Evolutionary conservation across 1,140 invertebrate genomes (phyloP), one percentile per base, ranked within the genome.

Genomic region (Protaetia brevitarsis): DNA sequence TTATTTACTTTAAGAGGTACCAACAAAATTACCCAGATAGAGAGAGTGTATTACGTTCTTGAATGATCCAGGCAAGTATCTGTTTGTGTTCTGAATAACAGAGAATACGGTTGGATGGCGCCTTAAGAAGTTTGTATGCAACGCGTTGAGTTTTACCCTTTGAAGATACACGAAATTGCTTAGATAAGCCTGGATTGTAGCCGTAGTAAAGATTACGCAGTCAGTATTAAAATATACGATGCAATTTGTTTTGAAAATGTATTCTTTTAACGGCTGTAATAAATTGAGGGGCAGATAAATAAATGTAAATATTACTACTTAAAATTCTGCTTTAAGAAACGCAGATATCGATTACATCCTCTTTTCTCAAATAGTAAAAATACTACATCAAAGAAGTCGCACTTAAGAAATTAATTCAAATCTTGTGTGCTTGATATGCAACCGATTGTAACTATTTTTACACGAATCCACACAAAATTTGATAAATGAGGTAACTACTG

Each of bases 71-170:
- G 4, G n/a, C n/a, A 51, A 51, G 41, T 51, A 51, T 51, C 41
- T 23, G 41, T 23, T 51, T 51, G 41, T 51, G 41, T 10, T 10
- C 41, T 16, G 41, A 51, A 51, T 51, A 51, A 26, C 16, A 51
- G 41, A 51, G 19, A 51, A 23, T 10, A 51, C 19, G 13, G 26
- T 19, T 23, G 41, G 41, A 51, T 19, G 41, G 41, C 41, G 41
- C 41, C 41, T 23, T 51, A 51, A 51, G 41, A 51, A 51, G 41
- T 51, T 51, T 51, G 41, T 51, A 13, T 51, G 19, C 19, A 51
- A 19, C 19, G 41, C 19, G 11, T 21, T 51, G 41, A 23, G 26
- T 51, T 21, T 51, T 51, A 51, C 41, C 41, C 41, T 51, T 51
- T 51, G 3, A 51, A 51, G 41, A 51, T 51, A 51, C 41, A 51